Conservation (phyloP, 2,888 invertebrate genomes). For the Caradrina clavipalpis region DNA sequence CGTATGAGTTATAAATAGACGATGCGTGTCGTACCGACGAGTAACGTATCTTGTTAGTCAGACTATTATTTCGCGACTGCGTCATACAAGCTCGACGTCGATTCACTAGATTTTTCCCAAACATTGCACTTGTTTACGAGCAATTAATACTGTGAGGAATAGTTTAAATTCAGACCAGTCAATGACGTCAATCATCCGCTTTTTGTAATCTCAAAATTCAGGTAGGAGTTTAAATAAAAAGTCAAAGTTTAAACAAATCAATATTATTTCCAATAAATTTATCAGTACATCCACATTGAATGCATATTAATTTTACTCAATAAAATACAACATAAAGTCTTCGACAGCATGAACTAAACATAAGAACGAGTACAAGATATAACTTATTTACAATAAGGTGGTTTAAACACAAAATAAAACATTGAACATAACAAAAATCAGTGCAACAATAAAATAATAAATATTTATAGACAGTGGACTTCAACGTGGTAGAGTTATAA, state of each 20-base stretch:
- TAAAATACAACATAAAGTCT: slow-evolving; percentile 88
- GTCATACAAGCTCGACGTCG: slow-evolving; percentile 66
- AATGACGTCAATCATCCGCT: slow-evolving; percentile 38
- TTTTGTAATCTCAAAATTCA: slow-evolving; percentile 4
- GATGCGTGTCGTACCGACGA: slow-evolving; percentile 62
- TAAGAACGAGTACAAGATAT: slow-evolving; percentile 84
- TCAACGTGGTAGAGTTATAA: slow-evolving; percentile 88
- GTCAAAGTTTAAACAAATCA: slow-evolving; percentile 88
- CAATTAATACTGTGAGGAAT: slow-evolving; percentile 53
- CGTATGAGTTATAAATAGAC: slow-evolving; percentile 66
- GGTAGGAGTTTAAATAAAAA: slow-evolving; percentile 47
- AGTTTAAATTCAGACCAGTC: slow-evolving; percentile 60
- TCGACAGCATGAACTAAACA: slow-evolving; percentile 85
- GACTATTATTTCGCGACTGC: slow-evolving; percentile 70
- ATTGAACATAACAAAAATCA: slow-evolving; percentile 89
- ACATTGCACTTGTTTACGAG: slow-evolving; percentile 46
- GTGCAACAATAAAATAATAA: slow-evolving; percentile 91
- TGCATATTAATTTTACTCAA: slow-evolving; percentile 82
- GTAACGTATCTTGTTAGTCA: slow-evolving; percentile 72
- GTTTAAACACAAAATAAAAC: slow-evolving; percentile 89
- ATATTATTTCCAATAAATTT: slow-evolving; percentile 91
- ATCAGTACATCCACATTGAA: slow-evolving; percentile 90
- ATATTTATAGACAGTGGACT: slow-evolving; percentile 88
- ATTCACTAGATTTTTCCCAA: slow-evolving; percentile 62
- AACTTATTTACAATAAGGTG: slow-evolving; percentile 88